Evolutionary conservation across 2,113 vertebrate genomes (phyloP).

Genomic region (Saccopteryx leptura): DNA sequence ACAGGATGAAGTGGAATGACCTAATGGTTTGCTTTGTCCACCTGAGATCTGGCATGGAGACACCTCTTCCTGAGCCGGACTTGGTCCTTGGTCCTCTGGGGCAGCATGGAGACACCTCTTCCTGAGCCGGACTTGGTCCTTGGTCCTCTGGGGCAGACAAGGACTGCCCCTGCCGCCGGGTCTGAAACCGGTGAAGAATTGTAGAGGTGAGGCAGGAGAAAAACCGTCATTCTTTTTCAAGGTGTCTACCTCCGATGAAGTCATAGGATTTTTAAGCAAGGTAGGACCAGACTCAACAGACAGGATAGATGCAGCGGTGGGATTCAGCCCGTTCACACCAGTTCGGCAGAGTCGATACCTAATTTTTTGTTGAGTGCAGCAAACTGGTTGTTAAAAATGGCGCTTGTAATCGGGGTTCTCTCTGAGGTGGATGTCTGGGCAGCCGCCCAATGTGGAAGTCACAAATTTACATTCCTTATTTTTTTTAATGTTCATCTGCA

Average conservation of each 20-base stretch:
- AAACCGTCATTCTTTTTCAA: not conserved
- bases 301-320: no score
- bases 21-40: not conserved
- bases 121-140: not conserved
- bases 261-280: not conserved
- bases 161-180: not conserved
- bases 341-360: no score
- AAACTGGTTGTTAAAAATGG: no score
- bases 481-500: no score
- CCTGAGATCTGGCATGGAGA: not conserved
- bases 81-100: not conserved
- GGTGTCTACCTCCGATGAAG: not conserved
- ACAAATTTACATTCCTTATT: no score
- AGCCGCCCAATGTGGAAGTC: no score
- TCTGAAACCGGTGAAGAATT: not conserved
- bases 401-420: no score
- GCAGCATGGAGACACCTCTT: no score
- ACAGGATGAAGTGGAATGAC: not conserved
- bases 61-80: not conserved
- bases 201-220: not conserved
- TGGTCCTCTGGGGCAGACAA: not conserved
- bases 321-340: no score
- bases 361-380: no score
- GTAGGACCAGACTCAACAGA: not conserved
- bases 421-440: no score